These are phyloP conservation scores for Hybognathus amarus DNA, from an alignment of 2,797 vertebrate species.

Conservation along the genomic window DNA sequence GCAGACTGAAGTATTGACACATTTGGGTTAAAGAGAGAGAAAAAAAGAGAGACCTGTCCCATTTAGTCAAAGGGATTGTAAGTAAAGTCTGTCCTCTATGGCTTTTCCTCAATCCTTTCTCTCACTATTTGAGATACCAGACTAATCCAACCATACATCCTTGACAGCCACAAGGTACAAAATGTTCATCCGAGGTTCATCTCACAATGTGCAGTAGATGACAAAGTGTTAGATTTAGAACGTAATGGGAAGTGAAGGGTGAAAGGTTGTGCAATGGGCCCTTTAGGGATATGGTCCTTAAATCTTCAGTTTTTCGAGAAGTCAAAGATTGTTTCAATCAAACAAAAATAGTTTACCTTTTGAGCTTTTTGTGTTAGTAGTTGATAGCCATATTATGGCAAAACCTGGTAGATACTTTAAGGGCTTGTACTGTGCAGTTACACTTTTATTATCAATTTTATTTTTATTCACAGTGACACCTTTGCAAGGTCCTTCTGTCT, in stretches of 20 bases:
- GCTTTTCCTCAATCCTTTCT: not conserved
- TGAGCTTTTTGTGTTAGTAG: not conserved
- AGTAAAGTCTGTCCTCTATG: not conserved
- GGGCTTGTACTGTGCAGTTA: not conserved
- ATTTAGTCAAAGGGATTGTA: conserved; percentile 33
- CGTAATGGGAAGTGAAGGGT: conserved; percentile 1
- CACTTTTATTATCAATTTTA: not conserved
- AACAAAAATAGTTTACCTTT: conserved; percentile 1
- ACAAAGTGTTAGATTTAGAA: not conserved
- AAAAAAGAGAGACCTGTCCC: conserved; percentile 20
- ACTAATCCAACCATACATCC: not conserved
- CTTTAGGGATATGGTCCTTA: not conserved
- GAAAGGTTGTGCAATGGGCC: not conserved
- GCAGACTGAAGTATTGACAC: conserved; percentile 35
- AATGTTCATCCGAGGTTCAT: not conserved
- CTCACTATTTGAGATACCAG: not conserved
- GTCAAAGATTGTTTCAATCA: not conserved
- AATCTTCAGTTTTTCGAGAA: conserved; percentile 1
- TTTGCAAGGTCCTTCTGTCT: not conserved
- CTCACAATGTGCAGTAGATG: conserved; percentile 4
- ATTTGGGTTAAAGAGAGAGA: conserved; percentile 52
- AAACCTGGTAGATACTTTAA: not conserved
- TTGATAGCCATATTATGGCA: not conserved
- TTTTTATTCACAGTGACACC: not conserved
- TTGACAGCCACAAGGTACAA: conserved; percentile 20